phyloP scores from a whole-genome alignment of 2,888 invertebrate genomes.

The Mesorhabditis sp. region DNA sequence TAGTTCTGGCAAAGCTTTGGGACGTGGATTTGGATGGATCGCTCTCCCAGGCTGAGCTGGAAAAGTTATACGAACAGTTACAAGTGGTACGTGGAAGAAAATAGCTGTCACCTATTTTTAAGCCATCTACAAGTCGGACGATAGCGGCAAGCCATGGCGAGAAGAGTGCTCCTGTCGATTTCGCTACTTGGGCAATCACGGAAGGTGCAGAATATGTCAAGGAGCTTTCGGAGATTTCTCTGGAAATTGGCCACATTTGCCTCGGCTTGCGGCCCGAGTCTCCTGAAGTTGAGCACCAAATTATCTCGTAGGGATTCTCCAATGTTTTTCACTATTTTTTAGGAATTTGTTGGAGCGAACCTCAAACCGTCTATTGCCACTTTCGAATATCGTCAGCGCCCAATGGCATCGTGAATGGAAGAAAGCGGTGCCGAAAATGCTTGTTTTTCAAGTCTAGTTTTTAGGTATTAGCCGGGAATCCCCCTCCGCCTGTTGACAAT shows the following conservation, averaged over 20 bases:
- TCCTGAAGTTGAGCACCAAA: conserved; percentile 21
- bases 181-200: conserved; percentile 40
- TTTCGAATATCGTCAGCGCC: conserved; percentile 40
- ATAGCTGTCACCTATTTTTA: conserved; percentile 6
- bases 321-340: background rate
- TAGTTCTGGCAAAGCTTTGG: conserved; percentile 47
- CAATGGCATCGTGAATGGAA: conserved; percentile 38
- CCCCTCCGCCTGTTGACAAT: conserved; percentile 29
- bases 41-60: conserved; percentile 31
- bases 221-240: conserved; percentile 29
- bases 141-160: conserved; percentile 23
- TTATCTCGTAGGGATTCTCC: conserved; percentile 28
- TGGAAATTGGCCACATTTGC: conserved; percentile 43
- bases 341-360: conserved; percentile 18
- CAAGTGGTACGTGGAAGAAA: conserved; percentile 24
- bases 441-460: background rate
- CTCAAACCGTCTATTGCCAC: conserved; percentile 10
- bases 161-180: conserved; percentile 34
- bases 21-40: conserved; percentile 39
- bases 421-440: conserved; percentile 14
- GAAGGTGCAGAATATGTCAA: conserved; percentile 27
- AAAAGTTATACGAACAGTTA: conserved; percentile 30
- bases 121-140: conserved; percentile 18
- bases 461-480: conserved; percentile 15
- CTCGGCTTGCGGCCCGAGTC: conserved; percentile 44